Percentiles rank a stretch among this genome's conserved stretches.
Evolutionary conservation across 2,888 invertebrate genomes (phyloP).

Genomic region (Itoplectis maculator): DNA sequence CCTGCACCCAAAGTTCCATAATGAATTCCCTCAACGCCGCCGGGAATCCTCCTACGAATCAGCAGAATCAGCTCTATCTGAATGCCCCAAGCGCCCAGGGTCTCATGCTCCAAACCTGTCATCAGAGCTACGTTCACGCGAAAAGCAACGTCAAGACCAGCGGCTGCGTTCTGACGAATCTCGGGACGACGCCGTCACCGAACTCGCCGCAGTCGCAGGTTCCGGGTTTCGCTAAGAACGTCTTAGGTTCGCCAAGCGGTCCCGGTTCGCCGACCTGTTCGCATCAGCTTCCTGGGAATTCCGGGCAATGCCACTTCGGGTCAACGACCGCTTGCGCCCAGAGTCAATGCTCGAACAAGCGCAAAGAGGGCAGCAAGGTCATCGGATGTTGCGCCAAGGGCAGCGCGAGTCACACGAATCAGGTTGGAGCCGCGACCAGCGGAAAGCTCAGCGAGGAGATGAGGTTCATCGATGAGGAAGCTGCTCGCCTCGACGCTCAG

Average conservation of each 20-base stretch:
- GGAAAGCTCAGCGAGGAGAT: constrained; percentile 87
- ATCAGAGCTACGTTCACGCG: constrained; percentile 72
- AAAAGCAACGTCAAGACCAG: constrained; percentile 75
- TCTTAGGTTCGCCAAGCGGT: constrained; percentile 68
- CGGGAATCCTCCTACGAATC: constrained; percentile 70
- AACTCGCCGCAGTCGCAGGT: constrained; percentile 69
- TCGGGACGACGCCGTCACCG: constrained; percentile 59
- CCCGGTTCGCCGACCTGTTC: constrained; percentile 79
- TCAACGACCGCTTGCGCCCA: constrained; percentile 65
- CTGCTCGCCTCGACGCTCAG: constrained; percentile 75
- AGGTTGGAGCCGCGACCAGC: constrained; percentile 68
- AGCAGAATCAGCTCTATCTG: constrained; percentile 73
- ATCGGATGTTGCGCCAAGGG: constrained; percentile 73
- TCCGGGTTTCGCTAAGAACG: constrained; percentile 67
- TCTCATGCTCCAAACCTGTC: constrained; percentile 60
- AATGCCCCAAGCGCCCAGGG: constrained; percentile 72
- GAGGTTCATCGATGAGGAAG: constrained; percentile 90
- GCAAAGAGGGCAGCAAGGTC: constrained; percentile 73
- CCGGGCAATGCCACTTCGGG: constrained; percentile 73
- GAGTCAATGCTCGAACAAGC: constrained; percentile 73
- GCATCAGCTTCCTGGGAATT: constrained; percentile 75
- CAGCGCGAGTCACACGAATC: constrained; percentile 70
- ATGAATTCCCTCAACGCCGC: constrained; percentile 70
- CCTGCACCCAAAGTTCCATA: constrained; percentile 67
- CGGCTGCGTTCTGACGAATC: constrained; percentile 58